Evolutionary conservation across 2,113 vertebrate genomes (phyloP).

Genomic region (Pipra filicauda): DNA sequence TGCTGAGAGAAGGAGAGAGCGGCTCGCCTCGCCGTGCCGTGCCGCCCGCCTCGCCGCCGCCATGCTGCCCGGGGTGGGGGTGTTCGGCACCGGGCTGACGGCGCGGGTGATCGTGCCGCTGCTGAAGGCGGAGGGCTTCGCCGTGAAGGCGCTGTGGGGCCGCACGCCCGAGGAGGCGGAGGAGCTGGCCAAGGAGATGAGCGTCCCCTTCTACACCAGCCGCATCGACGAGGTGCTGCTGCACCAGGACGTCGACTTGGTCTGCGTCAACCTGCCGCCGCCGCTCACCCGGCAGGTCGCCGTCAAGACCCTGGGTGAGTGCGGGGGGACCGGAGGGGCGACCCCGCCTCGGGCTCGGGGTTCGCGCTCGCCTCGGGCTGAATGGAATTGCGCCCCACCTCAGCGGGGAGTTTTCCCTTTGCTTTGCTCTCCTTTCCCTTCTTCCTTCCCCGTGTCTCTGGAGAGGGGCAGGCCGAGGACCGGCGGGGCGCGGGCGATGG

Average conservation of each 20-base stretch:
- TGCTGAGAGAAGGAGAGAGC: slow-evolving; percentile 23
- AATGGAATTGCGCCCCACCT: not conserved
- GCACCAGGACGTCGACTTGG: slow-evolving; percentile 96
- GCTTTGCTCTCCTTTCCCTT: not conserved
- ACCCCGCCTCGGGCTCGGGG: not conserved
- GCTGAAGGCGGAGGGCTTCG: slow-evolving; percentile 92
- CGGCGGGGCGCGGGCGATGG: not conserved
- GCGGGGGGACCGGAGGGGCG: not conserved
- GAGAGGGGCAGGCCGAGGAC: not conserved
- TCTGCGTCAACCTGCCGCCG: slow-evolving; percentile 97
- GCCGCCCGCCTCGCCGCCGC: slow-evolving; percentile 53
- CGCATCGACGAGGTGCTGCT: slow-evolving; percentile 96
- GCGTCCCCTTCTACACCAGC: slow-evolving; percentile 95
- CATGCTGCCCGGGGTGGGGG: slow-evolving; percentile 98
- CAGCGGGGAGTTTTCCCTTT: not conserved
- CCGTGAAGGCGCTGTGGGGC: slow-evolving; percentile 95
- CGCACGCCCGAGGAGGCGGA: slow-evolving; percentile 95
- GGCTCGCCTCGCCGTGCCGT: not conserved
- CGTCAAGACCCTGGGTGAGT: slow-evolving; percentile 95
- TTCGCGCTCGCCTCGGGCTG: not conserved
- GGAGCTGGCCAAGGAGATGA: slow-evolving; percentile 97
- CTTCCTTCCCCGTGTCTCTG: not conserved
- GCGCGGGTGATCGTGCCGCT: slow-evolving; percentile 94
- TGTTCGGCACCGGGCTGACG: slow-evolving; percentile 96
- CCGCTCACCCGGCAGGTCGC: slow-evolving; percentile 95